Evolutionary conservation across 1,140 invertebrate species (phyloP).

Genomic region (Drosophila navojoa): DNA sequence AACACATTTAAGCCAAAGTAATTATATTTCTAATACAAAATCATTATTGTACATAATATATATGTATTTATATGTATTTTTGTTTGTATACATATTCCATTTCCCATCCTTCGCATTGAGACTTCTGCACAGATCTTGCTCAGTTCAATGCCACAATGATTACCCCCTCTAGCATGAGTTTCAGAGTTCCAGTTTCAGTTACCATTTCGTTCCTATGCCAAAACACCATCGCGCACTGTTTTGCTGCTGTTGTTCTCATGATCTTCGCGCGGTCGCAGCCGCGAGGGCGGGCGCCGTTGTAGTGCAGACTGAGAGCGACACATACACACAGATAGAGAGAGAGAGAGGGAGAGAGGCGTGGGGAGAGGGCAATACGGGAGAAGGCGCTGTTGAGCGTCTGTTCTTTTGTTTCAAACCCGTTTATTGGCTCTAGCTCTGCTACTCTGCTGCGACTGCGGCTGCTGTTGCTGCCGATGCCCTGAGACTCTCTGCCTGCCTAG

Average conservation of each 20-base stretch:
- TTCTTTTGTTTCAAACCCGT: conserved; percentile 80
- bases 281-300: conserved; percentile 10
- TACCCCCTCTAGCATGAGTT: conserved; percentile 12
- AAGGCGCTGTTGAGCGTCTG: conserved; percentile 63
- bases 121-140: neutral
- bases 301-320: neutral
- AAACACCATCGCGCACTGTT: conserved; percentile 45
- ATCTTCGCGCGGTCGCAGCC: conserved; percentile 60
- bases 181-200: conserved; percentile 48
- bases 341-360: neutral
- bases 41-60: too few relatives aligned
- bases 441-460: conserved; percentile 4
- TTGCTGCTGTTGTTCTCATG: conserved; percentile 43
- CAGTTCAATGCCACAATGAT: conserved; percentile 36
- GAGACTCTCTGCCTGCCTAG: conserved; percentile 24
- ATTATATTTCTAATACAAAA: neutral
- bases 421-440: conserved; percentile 67
- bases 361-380: conserved; percentile 4
- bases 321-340: too few relatives aligned
- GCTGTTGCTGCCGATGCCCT: conserved; percentile 24
- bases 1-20: neutral
- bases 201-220: conserved; percentile 55
- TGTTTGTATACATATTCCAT: too few relatives aligned
- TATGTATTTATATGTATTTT: too few relatives aligned
- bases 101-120: conserved; percentile 14